Evolutionary conservation across 2,797 vertebrate genomes (phyloP), one percentile per base, ranked within the genome.

Genomic region (Karalla daura): DNA sequence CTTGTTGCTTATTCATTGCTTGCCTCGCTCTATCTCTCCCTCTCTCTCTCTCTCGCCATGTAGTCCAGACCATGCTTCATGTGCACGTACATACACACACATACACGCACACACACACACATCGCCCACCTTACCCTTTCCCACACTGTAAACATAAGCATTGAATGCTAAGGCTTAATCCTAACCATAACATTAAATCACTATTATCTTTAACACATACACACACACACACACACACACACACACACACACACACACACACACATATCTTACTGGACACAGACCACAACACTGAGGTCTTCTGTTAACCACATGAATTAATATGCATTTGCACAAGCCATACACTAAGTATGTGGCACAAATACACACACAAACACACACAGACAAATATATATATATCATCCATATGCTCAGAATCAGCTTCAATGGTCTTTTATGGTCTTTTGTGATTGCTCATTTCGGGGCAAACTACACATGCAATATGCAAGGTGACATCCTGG

Each of bases 1-100:
- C 52, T 37, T 5, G 33, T 72, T 46, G n/a, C 52, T 37, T 5
- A 36, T 72, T 75, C 37, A 50, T 41, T 32, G 50, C 50, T 12
- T 32, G 20, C 24, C 5, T 60, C 72, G 71, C 58, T 73, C 62
- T 23, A 36, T 2, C 46, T 54, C 50, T 54, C 54, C 47, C n/a
- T 27, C 5, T 60, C 72, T 73, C 58, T 73, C 62, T 23, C 40
- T 2, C 46, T 54, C 50, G 51, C 54, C 47, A 28, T 65, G 43
- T 27, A 21, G 61, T 66, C 17, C n/a, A 56, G 60, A 70, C 20
- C 70, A 44, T 0, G 0, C 46, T 53, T 18, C 25, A 52, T 17
- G 59, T 14, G 37, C 21, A 69, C 46, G 51, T 28, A 61, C 56
- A 74, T 37, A 56, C 20, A 49, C 41, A 32, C 36, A 68, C 14